Conservation (phyloP, 2,888 invertebrate species). For the Adelognathus sp. region DNA sequence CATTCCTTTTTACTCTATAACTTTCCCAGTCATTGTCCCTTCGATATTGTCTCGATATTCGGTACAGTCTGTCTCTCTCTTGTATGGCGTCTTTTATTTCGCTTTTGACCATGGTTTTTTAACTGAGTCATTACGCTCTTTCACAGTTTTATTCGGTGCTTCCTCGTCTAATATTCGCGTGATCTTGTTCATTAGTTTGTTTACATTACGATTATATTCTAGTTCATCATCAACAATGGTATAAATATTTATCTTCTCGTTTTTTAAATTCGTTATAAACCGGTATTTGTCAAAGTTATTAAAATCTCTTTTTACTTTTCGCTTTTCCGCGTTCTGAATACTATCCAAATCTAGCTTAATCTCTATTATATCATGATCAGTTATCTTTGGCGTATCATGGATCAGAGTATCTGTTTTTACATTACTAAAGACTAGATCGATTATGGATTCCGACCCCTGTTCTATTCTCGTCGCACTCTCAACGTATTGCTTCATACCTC, state of each 20-base stretch:
- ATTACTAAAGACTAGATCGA: constrained; percentile 43
- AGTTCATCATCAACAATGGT: neutral
- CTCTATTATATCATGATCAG: constrained; percentile 14
- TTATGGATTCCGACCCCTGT: constrained; percentile 21
- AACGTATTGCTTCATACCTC: constrained; percentile 42
- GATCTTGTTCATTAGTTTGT: neutral
- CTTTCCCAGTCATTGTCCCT: neutral
- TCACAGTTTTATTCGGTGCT: neutral
- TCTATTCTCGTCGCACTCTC: constrained; percentile 26
- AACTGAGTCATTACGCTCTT: no score
- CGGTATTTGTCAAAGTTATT: neutral
- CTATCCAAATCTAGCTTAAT: neutral
- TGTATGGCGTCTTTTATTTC: constrained; percentile 4
- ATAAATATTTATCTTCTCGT: neutral
- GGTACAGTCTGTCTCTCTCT: neutral
- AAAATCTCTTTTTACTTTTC: neutral
- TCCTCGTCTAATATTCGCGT: neutral
- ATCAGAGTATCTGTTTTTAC: neutral
- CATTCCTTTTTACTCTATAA: neutral
- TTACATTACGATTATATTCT: neutral
- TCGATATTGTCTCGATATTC: neutral
- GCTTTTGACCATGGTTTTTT: neutral
- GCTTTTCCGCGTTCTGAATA: neutral
- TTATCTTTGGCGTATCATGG: constrained; percentile 4
- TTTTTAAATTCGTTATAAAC: neutral